Percentiles rank a stretch among this genome's conserved stretches.
Conservation (phyloP, 2,113 vertebrate genomes). For the Lasiurus borealis region DNA sequence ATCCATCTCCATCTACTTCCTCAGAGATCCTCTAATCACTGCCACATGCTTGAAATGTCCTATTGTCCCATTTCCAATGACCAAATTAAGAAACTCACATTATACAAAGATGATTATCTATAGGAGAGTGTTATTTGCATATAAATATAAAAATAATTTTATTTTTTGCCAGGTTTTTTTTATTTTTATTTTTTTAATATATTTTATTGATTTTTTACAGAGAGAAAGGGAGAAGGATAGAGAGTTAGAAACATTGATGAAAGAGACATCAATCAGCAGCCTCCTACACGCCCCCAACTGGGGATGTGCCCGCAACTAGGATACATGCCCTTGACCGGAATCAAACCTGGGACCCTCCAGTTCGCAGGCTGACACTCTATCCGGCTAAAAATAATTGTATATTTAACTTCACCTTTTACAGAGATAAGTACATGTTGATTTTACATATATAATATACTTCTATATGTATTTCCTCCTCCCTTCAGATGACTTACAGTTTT, state of each 20-base stretch:
- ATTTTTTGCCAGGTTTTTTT: no score
- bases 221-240: no score
- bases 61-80: not conserved
- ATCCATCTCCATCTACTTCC: not conserved
- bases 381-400: not conserved
- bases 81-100: not conserved
- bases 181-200: no score
- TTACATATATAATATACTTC: not conserved
- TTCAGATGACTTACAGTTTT: not conserved
- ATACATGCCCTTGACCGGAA: no score
- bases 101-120: not conserved
- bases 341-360: no score
- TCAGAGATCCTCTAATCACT: not conserved
- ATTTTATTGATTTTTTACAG: no score
- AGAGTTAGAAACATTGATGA: no score
- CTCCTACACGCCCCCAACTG: no score
- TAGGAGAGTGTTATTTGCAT: conserved; percentile 1
- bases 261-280: no score
- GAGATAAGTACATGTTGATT: not conserved
- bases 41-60: not conserved
- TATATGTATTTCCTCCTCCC: not conserved
- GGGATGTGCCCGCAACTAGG: not conserved
- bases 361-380: no score
- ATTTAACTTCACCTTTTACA: conserved; percentile 13
- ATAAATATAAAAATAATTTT: not conserved